These are phyloP conservation scores for Nephrotoma appendiculata DNA, from an alignment of 2,888 invertebrate genomes.

Conservation along the genomic window DNA sequence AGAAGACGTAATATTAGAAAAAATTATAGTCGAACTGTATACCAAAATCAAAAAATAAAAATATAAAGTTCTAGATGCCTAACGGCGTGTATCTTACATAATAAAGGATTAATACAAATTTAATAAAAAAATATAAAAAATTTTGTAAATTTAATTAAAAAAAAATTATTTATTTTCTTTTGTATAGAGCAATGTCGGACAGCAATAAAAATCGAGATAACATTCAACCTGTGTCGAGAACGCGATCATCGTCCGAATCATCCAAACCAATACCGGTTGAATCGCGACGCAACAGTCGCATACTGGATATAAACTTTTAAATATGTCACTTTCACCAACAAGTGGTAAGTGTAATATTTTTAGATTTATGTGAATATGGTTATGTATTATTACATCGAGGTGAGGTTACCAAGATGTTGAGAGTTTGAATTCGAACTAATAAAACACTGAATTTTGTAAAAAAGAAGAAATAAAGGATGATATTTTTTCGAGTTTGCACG, in stretches of 20 bases:
- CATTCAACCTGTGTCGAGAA: constrained; percentile 46
- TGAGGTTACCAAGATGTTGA: no score
- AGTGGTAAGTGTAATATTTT: constrained; percentile 29
- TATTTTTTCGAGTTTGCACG: no score
- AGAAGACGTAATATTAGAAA: background rate
- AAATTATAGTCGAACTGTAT: background rate
- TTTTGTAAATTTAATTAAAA: no score
- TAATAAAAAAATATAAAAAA: no score
- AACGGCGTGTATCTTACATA: no score
- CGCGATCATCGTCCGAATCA: constrained; percentile 56
- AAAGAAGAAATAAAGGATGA: no score
- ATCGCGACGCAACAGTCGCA: constrained; percentile 37
- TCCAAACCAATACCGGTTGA: constrained; percentile 45
- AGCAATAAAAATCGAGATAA: constrained; percentile 39
- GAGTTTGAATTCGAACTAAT: no score
- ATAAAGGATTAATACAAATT: no score
- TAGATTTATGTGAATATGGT: background rate
- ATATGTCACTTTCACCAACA: constrained; percentile 26
- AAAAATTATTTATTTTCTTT: constrained; percentile 11
- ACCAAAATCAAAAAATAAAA: no score
- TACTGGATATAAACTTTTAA: constrained; percentile 33
- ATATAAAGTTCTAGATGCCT: no score
- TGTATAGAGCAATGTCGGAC: constrained; percentile 49
- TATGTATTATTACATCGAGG: no score
- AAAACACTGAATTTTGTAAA: no score